Conservation (phyloP, 1,140 invertebrate genomes). For the Dendrolimus kikuchii region DNA sequence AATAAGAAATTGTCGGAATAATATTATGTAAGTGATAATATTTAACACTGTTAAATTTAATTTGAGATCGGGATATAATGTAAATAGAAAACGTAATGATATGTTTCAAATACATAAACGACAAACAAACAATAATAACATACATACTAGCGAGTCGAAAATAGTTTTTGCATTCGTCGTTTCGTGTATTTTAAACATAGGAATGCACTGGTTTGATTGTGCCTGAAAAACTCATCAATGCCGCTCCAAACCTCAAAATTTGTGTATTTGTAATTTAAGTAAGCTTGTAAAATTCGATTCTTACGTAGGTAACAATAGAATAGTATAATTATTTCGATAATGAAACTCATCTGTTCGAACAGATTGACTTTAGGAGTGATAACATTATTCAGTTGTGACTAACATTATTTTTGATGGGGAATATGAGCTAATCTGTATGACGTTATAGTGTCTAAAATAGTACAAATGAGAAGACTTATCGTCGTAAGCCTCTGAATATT, state of each 20-base stretch:
- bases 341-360: conserved; percentile 36
- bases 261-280: conserved; percentile 60
- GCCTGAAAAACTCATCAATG: conserved; percentile 68
- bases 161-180: conserved; percentile 21
- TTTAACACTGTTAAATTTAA: not conserved
- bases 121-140: conserved; percentile 1
- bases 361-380: conserved; percentile 64
- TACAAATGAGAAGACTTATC: conserved; percentile 75
- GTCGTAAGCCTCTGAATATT: conserved; percentile 69
- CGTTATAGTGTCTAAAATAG: conserved; percentile 72
- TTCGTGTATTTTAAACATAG: conserved; percentile 57
- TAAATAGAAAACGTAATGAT: conserved; percentile 4
- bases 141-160: not conserved
- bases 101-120: conserved; percentile 24
- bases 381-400: conserved; percentile 69
- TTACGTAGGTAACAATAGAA: conserved; percentile 45
- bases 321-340: conserved; percentile 49
- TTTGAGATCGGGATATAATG: not conserved
- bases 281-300: conserved; percentile 47
- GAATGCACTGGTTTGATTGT: conserved; percentile 66
- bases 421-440: conserved; percentile 68
- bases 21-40: no score
- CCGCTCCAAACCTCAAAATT: conserved; percentile 70
- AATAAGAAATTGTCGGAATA: no score
- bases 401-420: conserved; percentile 61